phyloP scores from a whole-genome alignment of 2,888 invertebrate species.

The Athrips mouffetella region DNA sequence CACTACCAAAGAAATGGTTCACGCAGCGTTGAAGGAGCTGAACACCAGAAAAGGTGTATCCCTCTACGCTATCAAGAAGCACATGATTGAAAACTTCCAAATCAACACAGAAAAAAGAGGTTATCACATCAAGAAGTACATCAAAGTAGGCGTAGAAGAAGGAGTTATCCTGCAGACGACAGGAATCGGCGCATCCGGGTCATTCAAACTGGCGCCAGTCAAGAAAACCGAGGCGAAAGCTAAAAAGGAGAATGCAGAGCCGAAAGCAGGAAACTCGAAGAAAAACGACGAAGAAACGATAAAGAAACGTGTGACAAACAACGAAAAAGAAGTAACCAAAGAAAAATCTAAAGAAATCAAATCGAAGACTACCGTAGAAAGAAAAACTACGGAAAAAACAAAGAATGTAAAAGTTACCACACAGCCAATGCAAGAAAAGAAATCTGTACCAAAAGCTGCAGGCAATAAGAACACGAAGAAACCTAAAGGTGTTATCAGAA shows the following conservation, averaged over 20 bases:
- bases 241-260: constrained; percentile 11
- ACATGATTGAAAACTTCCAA: constrained; percentile 45
- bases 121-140: constrained; percentile 51
- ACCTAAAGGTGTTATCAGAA: constrained; percentile 37
- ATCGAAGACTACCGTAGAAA: constrained; percentile 19
- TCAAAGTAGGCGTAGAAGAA: constrained; percentile 46
- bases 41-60: constrained; percentile 56
- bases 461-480: background rate
- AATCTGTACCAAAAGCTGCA: too few species aligned
- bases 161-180: too few species aligned
- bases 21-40: constrained; percentile 46
- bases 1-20: constrained; percentile 56
- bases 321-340: constrained; percentile 24
- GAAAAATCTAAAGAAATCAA: background rate
- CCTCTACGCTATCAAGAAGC: constrained; percentile 60
- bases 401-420: constrained; percentile 22
- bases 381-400: constrained; percentile 21
- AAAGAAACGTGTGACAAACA: constrained; percentile 20
- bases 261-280: constrained; percentile 10
- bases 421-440: background rate
- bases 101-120: constrained; percentile 50
- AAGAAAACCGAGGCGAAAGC: constrained; percentile 16
- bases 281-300: constrained; percentile 8
- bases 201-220: too few species aligned
- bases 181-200: too few species aligned